Conservation (phyloP, 2,888 invertebrate species). For the Fissipunctia ypsillon region DNA sequence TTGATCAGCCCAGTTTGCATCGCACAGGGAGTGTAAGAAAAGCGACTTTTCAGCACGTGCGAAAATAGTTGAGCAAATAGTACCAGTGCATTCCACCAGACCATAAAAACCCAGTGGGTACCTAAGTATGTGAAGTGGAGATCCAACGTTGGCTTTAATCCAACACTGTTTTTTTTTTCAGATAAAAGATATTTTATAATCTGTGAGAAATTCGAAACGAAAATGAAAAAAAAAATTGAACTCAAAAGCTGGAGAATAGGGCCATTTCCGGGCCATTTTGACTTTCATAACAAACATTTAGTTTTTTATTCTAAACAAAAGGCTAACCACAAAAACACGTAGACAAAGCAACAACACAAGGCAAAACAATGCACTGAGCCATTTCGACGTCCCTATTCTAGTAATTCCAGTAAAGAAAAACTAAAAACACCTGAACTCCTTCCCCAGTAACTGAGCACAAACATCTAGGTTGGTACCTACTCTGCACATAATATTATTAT, state of each 20-base stretch:
- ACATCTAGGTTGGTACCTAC: background rate
- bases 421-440: background rate
- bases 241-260: background rate
- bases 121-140: background rate
- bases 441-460: background rate
- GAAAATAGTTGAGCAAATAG: background rate
- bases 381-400: too few species aligned
- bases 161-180: too few species aligned
- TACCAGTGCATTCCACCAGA: background rate
- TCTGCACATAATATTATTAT: background rate
- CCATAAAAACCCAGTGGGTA: background rate
- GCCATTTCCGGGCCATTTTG: background rate
- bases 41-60: too few species aligned
- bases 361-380: background rate
- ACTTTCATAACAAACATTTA: background rate
- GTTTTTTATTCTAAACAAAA: background rate
- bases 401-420: background rate
- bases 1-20: background rate
- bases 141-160: background rate
- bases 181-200: background rate
- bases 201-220: background rate
- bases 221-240: background rate
- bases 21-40: background rate
- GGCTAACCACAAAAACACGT: background rate
- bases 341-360: background rate